Evolutionary conservation across 2,888 invertebrate species (phyloP), one percentile per base, ranked within the genome.

Genomic region (Rhamphomyia laevipes): DNA sequence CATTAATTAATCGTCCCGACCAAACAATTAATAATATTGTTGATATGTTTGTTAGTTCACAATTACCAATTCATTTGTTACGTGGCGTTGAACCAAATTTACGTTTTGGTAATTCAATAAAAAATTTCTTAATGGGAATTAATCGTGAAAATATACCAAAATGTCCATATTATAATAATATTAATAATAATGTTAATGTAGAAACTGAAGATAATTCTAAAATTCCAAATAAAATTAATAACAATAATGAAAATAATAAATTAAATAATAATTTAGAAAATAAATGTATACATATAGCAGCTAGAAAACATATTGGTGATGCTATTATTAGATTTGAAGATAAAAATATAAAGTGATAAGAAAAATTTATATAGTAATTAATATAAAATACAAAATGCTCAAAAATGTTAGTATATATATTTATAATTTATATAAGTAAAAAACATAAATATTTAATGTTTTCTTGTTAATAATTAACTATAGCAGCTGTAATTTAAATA

Each of bases 31-130:
- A 76, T 49, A 76, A 74, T 51, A 68, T 88, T 30, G 78, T 82
- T 57, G 78, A 81, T 53, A 78, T 88, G 76, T 87, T 89, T 61
- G 71, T 85, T 10, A 73, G 77, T 38, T 74, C 77, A 46, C 74
- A 77, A 56, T 62, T 71, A 27, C 73, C 80, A 49, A 65, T 86
- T 48, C 88, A 87, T 67, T 76, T 82, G 42, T 75, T 90, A 64
- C 76, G 88, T 47, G 87, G 85, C 23, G 82, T 86, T 9, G 93
- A 92, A 64, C 89, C 90, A 44, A 81, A 82, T 55, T 70, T 91
- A 35, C 63, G 71, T 21, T 67, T 63, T 49, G 71, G 71, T 38
- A 77, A 78, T 59, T 71, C 82, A 46, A 63, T 71, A 21, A 62
- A 64, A 40, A 63, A 61, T 38, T 62, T 62, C 56, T 54, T 70